Evolutionary conservation across 2,113 vertebrate genomes (phyloP), one percentile per base, ranked within the genome.

Genomic region (Perca fluviatilis): DNA sequence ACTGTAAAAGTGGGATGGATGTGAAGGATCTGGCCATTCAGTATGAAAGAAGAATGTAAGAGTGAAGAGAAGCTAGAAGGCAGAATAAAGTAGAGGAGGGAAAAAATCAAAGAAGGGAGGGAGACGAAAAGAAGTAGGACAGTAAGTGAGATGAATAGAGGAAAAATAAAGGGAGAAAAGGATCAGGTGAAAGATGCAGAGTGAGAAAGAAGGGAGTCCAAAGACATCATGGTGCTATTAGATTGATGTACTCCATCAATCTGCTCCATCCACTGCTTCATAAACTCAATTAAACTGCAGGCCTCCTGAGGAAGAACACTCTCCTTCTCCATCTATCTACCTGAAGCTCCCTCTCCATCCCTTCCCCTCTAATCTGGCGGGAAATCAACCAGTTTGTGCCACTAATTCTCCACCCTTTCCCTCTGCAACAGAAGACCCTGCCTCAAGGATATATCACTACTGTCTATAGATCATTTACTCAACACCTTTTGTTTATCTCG

Each of bases 271-370:
- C 85, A 81, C 73, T 76, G 80, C 88, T 89, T 92, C 84, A 92
- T 92, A 92, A 94, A 94, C 91, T 92, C 91, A 91, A 92, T 94
- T 93, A 92, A 91, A 91, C 64, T 68, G 56, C 79, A 83, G 56
- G 63, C 67, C 88, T 91, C 89, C 64, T 40, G 82, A 89, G 89
- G 81, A 86, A 53, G 69, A 86, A 53, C 70, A 19, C 76, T 74
- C 65, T 54, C 80, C 74, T 51, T 72, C 71, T 71, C 78, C 67
- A 76, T 74, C 90, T 77, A 83, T 91, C 77, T 70, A 73, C 89
- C 89, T 89, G 58, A 65, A 86, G 81, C 85, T 86, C 67, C 58
- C 58, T 65, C 63, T 72, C 40, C 63, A 73, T 36, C 64, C 61
- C 30, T 78, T 53, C 30, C 50, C 15, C 74, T 71, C 43, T 16